Percentiles rank a stretch among this genome's conserved stretches.
Evolutionary conservation across 64 coral and sea anemone species (phyloP).

Genomic region (Montipora cactus): DNA sequence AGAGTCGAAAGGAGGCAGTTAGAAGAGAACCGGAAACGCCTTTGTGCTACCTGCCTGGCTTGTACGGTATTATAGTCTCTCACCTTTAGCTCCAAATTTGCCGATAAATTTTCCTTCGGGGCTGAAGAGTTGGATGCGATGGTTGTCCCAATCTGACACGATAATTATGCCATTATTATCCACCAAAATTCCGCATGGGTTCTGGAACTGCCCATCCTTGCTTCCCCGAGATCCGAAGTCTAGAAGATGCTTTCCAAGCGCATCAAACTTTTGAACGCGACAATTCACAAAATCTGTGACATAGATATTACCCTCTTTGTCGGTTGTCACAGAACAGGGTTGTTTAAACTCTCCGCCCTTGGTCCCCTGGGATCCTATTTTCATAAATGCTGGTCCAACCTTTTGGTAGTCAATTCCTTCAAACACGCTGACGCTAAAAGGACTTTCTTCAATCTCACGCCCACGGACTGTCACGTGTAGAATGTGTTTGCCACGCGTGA

Average conservation of each 20-base stretch:
- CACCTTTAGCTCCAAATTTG: constrained; percentile 93
- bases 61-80: no score
- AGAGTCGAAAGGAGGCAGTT: no score
- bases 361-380: constrained; percentile 87
- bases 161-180: constrained; percentile 76
- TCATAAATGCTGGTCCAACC: constrained; percentile 80
- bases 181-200: constrained; percentile 80
- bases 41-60: background rate
- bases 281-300: constrained; percentile 93
- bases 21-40: no score
- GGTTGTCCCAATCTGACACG: constrained; percentile 92
- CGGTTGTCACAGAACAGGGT: constrained; percentile 86
- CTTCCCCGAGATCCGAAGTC: constrained; percentile 81
- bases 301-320: constrained; percentile 87
- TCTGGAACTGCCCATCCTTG: constrained; percentile 86
- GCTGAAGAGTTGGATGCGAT: constrained; percentile 86
- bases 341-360: constrained; percentile 93
- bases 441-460: constrained; percentile 77
- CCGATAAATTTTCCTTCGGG: constrained; percentile 86
- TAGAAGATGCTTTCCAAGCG: constrained; percentile 77
- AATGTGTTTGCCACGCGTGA: constrained; percentile 82
- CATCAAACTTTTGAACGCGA: constrained; percentile 87
- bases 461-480: constrained; percentile 62
- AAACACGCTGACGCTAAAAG: constrained; percentile 82
- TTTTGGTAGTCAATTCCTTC: constrained; percentile 92